Base-by-base conservation (phyloP, 1,140 invertebrate genomes). In the Batillaria attramentaria region DNA sequence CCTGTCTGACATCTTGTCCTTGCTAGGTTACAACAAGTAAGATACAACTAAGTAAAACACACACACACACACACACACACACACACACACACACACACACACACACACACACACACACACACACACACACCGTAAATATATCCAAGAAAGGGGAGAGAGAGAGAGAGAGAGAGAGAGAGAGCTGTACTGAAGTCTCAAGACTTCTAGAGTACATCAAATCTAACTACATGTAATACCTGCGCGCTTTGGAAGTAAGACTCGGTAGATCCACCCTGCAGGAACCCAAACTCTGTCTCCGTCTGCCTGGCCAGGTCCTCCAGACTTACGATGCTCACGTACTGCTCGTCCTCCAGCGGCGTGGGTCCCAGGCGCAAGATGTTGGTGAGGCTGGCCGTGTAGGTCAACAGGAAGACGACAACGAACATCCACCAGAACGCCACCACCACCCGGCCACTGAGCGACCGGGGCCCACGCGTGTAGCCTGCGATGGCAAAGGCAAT, bases 261-360 rank as follows among this genome's bases (percentile, higher is more conserved):
- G 3, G 78, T 83, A 2, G 79, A 41, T 2, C 96, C 97, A 6
- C 95, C 95, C 82, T 95, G 94, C 1, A 99, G 91, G 0, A 97
- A 98, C 0, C 97, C 97, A 87, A 98, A 99, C 3, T 95, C 93
- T 80, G 99, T 97, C 79, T 95, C 95, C 4, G 94, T 96, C 92
- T 99, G 97, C 65, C 96, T 95, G 0, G 96, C 96, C 41, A 99
- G 91, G 89, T 99, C 97, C 28, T 83, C 46, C 5, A 87, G 65
- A 20, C 96, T 95, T 0, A 85, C 94, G 97, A 98, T 96, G 79
- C 98, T 98, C 0, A 97, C 96, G 16, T 97, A 96, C 77, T 96
- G 97, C 93, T 97, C 97, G 50, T 95, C 92, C 89, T 97, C 97
- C 54, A 75, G 28, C 8, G 78, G 68, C 28, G 79, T 74, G 13